Evolutionary conservation across 1,140 invertebrate genomes (phyloP), one percentile per base, ranked within the genome.

Genomic region (Drosophila ohnishii): DNA sequence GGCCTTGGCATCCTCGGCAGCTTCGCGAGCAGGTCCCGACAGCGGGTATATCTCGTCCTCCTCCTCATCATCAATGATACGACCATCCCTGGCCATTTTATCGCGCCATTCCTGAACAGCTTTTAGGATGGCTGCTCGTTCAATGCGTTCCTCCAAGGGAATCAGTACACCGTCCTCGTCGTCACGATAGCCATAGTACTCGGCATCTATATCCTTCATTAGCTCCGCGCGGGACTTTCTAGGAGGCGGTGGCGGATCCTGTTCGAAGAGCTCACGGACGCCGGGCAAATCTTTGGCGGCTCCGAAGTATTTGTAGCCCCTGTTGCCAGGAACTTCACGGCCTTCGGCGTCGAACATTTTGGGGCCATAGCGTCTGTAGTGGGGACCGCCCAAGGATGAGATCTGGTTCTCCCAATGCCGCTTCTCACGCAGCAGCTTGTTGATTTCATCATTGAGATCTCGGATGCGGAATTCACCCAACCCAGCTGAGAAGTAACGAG

Each of bases 251-350:
- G 97, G 97, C 22, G 97, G 96, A 92, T 98, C 97, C 92, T 99
- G 97, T 92, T 99, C 97, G 93, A 99, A 99, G 11, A 99, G 92
- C 92, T 99, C 99, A 71, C 98, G 93, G 9, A 99, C 99, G 45
- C 99, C 96, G 19, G 99, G 99, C 79, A 99, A 93, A 93, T 99
- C 98, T 93, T 99, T 99, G 1, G 99, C 98, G 37, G 99, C 99
- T 58, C 99, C 99, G 93, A 99, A 99, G 93, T 99, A 99, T 93
- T 99, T 99, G 91, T 99, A 99, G 0, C 99, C 99, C 85, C 97
- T 94, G 93, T 99, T 99, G 34, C 99, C 98, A 1, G 98, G 98
- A 0, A 99, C 98, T 94, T 99, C 99, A 90, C 97, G 96, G 1
- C 97, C 97, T 92, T 99, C 98, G 79, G 97, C 96, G 92, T 99